Evolutionary conservation across 2,797 vertebrate genomes (phyloP).

Genomic region (Eulemur rubriventer): DNA sequence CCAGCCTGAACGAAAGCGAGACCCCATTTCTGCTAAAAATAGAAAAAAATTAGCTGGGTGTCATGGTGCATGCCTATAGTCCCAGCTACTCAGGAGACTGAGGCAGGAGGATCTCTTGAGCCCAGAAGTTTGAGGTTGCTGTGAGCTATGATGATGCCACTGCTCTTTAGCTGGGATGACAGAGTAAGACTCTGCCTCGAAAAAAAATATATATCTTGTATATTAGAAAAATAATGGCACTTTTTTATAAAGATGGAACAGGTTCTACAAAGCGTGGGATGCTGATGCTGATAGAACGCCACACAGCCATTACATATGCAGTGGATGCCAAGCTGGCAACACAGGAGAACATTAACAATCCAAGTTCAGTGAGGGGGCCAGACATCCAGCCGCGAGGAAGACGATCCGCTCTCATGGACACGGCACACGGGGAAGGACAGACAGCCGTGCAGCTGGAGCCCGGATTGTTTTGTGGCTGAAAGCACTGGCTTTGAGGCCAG

Average conservation of each 20-base stretch:
- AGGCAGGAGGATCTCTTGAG: too few species aligned
- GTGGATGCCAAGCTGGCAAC: neutral
- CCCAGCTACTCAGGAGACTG: too few species aligned
- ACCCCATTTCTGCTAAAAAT: too few species aligned
- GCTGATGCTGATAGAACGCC: neutral
- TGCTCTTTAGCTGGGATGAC: too few species aligned
- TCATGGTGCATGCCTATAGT: too few species aligned
- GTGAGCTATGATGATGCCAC: too few species aligned
- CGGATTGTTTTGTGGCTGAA: neutral
- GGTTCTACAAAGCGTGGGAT: neutral
- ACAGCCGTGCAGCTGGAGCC: neutral
- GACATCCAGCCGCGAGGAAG: neutral
- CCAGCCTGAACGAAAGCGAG: too few species aligned
- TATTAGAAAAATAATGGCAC: neutral
- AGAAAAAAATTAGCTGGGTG: too few species aligned
- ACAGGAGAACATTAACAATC: neutral
- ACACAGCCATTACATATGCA: neutral
- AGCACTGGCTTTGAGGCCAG: neutral
- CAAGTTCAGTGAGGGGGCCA: neutral
- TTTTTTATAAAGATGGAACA: neutral
- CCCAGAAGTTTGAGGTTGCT: too few species aligned
- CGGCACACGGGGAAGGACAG: neutral
- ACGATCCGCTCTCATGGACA: neutral
- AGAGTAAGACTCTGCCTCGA: too few species aligned
- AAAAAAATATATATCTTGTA: neutral